Evolutionary conservation across 1,140 invertebrate species (phyloP).

Genomic region (Colletes latitarsis): DNA sequence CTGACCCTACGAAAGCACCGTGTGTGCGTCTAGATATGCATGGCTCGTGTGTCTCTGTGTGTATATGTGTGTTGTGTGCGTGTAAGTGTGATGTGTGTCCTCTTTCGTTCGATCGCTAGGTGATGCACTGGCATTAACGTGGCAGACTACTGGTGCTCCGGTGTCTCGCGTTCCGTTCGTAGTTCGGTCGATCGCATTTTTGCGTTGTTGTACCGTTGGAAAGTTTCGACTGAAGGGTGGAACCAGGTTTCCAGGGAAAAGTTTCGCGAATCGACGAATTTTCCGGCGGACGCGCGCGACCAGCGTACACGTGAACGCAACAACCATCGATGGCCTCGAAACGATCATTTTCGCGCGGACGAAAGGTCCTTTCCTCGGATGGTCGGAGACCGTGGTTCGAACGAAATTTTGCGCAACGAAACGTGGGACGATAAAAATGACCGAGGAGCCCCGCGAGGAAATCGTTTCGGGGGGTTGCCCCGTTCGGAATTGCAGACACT

Average conservation of each 20-base stretch:
- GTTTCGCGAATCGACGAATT: neutral
- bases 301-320: no score
- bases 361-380: no score
- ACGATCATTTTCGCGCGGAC: no score
- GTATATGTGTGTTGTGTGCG: slow-evolving; percentile 7
- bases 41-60: neutral
- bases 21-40: slow-evolving; percentile 46
- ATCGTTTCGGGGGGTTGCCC: neutral
- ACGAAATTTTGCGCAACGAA: no score
- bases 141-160: slow-evolving; percentile 32
- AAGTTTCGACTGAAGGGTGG: neutral
- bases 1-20: slow-evolving; percentile 51
- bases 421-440: no score
- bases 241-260: neutral
- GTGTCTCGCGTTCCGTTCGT: slow-evolving; percentile 16
- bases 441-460: no score
- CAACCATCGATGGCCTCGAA: no score
- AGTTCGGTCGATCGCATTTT: neutral
- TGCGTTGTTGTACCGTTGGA: neutral
- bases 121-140: slow-evolving; percentile 20
- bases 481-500: slow-evolving; percentile 5
- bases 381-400: no score
- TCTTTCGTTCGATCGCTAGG: slow-evolving; percentile 31
- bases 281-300: no score
- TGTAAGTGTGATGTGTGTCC: slow-evolving; percentile 5